Evolutionary conservation across 37 sponge, comb jelly and placozoan genomes (phyloP).

Genomic region (Ephydatia muelleri): DNA sequence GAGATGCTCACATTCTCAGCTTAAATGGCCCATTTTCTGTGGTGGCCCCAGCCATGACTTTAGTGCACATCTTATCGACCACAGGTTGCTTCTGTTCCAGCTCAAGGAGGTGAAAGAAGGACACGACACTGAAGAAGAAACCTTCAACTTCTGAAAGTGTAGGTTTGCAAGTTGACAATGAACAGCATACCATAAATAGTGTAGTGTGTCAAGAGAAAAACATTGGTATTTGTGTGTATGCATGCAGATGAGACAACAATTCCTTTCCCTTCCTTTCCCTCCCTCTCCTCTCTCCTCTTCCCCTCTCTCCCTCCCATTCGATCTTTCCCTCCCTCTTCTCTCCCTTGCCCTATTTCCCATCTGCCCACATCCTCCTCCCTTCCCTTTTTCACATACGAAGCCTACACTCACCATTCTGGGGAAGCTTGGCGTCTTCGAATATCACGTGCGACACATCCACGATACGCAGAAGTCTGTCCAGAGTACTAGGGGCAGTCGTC

Average conservation of each 20-base stretch:
- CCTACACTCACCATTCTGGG: conserved; percentile 31
- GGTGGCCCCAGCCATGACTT: conserved; percentile 11
- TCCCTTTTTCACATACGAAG: neutral
- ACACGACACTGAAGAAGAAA: conserved; percentile 60
- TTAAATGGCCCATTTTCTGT: conserved; percentile 23
- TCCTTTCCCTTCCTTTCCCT: too few species aligned
- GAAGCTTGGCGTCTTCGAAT: conserved; percentile 38
- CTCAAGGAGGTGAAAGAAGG: conserved; percentile 56
- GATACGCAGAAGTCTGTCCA: conserved; percentile 27
- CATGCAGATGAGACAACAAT: too few species aligned
- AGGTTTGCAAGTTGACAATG: neutral
- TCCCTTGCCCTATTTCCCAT: too few species aligned
- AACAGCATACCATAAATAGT: neutral
- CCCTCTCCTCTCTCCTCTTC: too few species aligned
- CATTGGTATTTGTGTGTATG: neutral
- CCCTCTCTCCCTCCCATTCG: too few species aligned
- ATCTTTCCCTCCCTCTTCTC: too few species aligned
- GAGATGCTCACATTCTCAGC: conserved; percentile 48
- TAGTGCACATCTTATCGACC: conserved; percentile 27
- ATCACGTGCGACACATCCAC: conserved; percentile 34
- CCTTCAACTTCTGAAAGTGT: conserved; percentile 65
- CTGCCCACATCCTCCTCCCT: neutral
- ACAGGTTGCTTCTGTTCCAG: conserved; percentile 4
- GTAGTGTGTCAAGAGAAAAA: neutral
- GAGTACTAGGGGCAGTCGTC: neutral